A percentile compares a stretch with the other conserved stretches of the same genome.
Evolutionary conservation across 2,797 vertebrate genomes (phyloP).

Genomic region (Garrulus glandarius): DNA sequence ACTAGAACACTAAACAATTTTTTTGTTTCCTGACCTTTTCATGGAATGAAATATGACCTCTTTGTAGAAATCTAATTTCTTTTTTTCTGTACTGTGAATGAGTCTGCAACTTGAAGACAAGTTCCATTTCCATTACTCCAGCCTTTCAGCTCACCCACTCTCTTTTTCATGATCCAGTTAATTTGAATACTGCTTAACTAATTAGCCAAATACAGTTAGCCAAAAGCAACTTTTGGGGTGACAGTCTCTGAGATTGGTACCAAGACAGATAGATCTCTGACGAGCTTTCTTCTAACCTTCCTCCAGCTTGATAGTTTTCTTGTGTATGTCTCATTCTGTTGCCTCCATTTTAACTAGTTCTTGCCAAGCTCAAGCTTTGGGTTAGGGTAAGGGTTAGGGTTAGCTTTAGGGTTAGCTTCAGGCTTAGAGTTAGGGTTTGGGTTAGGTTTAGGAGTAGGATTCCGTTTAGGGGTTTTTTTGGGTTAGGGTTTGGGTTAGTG

Average conservation of each 20-base stretch:
- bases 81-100: background rate
- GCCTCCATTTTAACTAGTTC: background rate
- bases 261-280: background rate
- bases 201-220: background rate
- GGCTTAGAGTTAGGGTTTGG: background rate
- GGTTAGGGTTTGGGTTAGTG: too few species aligned
- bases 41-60: background rate
- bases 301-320: background rate
- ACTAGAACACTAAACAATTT: background rate
- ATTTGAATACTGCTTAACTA: background rate
- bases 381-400: background rate
- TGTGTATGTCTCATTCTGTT: background rate
- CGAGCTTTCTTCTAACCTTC: background rate
- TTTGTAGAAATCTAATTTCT: background rate
- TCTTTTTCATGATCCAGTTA: background rate
- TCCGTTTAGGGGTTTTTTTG: too few species aligned
- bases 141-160: background rate
- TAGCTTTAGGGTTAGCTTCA: too few species aligned
- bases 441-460: too few species aligned
- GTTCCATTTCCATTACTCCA: background rate
- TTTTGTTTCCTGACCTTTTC: background rate
- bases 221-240: background rate
- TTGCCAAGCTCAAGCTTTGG: background rate
- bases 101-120: background rate
- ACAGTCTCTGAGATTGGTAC: background rate